Base-by-base conservation (phyloP, 2,888 invertebrate species). In the Acholoe squamosa region DNA sequence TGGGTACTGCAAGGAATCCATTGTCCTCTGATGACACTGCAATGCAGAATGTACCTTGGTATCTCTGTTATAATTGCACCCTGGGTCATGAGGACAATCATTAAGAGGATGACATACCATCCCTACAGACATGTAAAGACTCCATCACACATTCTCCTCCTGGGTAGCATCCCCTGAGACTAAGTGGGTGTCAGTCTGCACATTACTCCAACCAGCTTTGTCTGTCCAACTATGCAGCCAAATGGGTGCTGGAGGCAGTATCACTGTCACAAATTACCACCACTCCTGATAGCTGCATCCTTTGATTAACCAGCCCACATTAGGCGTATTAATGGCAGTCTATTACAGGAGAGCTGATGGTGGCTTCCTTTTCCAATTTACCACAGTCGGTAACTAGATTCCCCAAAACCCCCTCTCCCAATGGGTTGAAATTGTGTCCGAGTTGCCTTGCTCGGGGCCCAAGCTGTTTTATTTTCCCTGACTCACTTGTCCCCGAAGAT, bases 381-480 rank as follows among this genome's bases (percentile, higher is more conserved):
- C 19, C 61, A 19, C 19, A 61, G 12, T n/a, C 61, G 22, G 61
- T 61, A 61, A 61, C 61, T 19, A 61, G 61, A n/a, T 61, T 61
- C 22, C 7, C n/a, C 22, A n/a, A n/a, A n/a, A 3, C 61, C 61
- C 22, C 22, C 61, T 43, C 43, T 43, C 61, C 61, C 61, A 61
- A 61, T 61, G 61, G 61, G n/a, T 19, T 61, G 61, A 61, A 61
- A 61, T 61, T n/a, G 61, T 61, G 61, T 61, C 61, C 61, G 19
- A 19, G n/a, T 61, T n/a, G 22, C 61, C 61, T 61, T 61, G 19
- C 61, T 61, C 61, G 5, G 43, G 3, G 1, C 61, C 31, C 71
- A 71, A 71, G 28, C 71, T 71, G 31, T 71, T 71, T n/a, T 71
- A 71, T 71, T 71, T 71, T 71, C 71, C 31, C 3, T 28, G 71